Percentiles rank a stretch among this genome's conserved stretches.
These are phyloP conservation scores for Strix uralensis DNA, from an alignment of 2,113 vertebrate genomes.

Conservation along the genomic window DNA sequence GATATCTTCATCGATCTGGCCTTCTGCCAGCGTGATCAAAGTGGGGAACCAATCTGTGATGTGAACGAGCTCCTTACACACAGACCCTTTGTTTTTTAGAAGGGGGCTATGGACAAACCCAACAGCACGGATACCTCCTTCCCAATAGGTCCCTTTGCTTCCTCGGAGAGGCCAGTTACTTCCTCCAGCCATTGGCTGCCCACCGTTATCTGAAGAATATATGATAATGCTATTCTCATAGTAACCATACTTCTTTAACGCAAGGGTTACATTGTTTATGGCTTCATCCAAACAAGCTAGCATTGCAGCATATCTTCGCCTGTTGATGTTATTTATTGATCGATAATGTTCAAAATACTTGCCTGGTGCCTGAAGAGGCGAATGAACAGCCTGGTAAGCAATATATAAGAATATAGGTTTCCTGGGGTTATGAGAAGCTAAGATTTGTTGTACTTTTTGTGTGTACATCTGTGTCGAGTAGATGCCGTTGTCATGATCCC, in stretches of 20 bases:
- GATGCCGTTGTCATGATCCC: constrained; percentile 88
- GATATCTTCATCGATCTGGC: constrained; percentile 87
- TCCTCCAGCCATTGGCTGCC: constrained; percentile 89
- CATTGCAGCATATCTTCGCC: constrained; percentile 94
- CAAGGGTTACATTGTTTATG: constrained; percentile 87
- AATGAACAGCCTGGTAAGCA: constrained; percentile 95
- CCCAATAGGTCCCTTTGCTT: constrained; percentile 95
- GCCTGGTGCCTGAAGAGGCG: constrained; percentile 89
- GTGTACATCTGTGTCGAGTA: constrained; percentile 97
- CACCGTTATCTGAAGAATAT: constrained; percentile 96
- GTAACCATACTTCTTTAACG: constrained; percentile 87
- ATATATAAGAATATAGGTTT: constrained; percentile 90
- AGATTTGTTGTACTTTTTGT: constrained; percentile 84
- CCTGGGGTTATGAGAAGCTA: constrained; percentile 84
- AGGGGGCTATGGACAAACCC: constrained; percentile 96
- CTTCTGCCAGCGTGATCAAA: constrained; percentile 88
- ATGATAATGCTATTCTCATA: constrained; percentile 92
- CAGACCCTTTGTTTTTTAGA: constrained; percentile 85
- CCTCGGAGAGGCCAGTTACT: constrained; percentile 97
- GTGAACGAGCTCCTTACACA: constrained; percentile 89
- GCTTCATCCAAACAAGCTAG: constrained; percentile 94
- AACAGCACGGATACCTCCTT: constrained; percentile 92
- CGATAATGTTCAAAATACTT: constrained; percentile 90
- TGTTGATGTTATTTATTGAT: constrained; percentile 87
- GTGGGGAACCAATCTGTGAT: constrained; percentile 99